These are phyloP conservation scores for Pachypsylla venusta DNA, from an alignment of 1,140 invertebrate species.

Conservation along the genomic window DNA sequence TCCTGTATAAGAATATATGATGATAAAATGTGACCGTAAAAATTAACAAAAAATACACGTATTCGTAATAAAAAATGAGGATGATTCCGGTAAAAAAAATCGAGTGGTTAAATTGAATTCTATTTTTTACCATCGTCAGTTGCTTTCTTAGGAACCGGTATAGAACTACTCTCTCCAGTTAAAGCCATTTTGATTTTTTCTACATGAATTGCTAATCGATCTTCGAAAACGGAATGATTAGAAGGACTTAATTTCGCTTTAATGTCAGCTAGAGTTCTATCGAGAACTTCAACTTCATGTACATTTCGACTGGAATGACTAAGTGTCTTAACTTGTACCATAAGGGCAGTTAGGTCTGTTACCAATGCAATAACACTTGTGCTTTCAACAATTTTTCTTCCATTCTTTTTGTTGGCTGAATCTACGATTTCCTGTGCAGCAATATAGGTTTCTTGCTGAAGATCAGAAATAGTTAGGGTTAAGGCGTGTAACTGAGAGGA, in stretches of 20 bases:
- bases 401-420: constrained; percentile 44
- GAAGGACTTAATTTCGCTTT: constrained; percentile 57
- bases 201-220: constrained; percentile 53
- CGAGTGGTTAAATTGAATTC: too few relatives aligned
- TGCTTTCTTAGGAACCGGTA: too few relatives aligned
- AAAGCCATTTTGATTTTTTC: constrained; percentile 25
- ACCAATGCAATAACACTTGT: constrained; percentile 57
- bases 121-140: too few relatives aligned
- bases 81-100: too few relatives aligned
- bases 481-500: constrained; percentile 26
- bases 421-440: constrained; percentile 69
- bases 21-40: too few relatives aligned
- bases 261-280: constrained; percentile 82
- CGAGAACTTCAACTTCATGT: constrained; percentile 81
- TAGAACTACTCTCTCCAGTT: constrained; percentile 18
- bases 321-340: constrained; percentile 85
- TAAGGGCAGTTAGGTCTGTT: constrained; percentile 72
- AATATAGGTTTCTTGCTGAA: constrained; percentile 70
- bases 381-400: constrained; percentile 39
- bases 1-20: too few relatives aligned
- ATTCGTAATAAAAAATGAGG: too few relatives aligned
- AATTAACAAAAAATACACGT: too few relatives aligned
- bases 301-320: constrained; percentile 78
- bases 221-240: constrained; percentile 74
- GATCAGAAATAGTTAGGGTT: constrained; percentile 58